phyloP scores from a whole-genome alignment of 2,797 vertebrate genomes.

The Mormyrops boulengeri region DNA sequence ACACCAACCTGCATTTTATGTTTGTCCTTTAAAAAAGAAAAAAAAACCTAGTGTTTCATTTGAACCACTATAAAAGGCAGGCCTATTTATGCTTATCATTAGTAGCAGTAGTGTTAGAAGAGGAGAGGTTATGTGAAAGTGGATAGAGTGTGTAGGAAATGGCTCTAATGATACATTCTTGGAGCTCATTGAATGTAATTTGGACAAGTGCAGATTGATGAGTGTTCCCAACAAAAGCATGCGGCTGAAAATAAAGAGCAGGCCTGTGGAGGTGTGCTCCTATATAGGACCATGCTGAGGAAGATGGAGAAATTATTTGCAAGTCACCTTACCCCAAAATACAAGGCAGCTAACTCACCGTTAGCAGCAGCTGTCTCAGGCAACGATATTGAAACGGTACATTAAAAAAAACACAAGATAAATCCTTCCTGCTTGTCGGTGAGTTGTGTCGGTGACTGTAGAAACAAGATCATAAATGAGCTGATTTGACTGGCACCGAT shows the following conservation, averaged over 20 bases:
- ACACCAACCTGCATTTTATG: background rate
- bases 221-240: background rate
- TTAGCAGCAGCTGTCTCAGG: background rate
- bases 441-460: background rate
- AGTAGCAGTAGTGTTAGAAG: background rate
- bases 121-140: background rate
- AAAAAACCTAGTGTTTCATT: background rate
- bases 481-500: background rate
- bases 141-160: background rate
- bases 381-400: background rate
- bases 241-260: background rate
- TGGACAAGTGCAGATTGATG: background rate
- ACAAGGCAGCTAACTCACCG: background rate
- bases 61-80: background rate
- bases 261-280: background rate
- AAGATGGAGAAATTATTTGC: background rate
- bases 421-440: background rate
- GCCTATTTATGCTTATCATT: background rate
- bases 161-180: background rate
- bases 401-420: background rate
- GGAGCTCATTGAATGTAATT: background rate
- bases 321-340: background rate
- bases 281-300: background rate
- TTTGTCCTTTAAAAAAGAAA: background rate
- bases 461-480: background rate